phyloP scores from a whole-genome alignment of 1,140 invertebrate species.

The Trichonephila inaurata region DNA sequence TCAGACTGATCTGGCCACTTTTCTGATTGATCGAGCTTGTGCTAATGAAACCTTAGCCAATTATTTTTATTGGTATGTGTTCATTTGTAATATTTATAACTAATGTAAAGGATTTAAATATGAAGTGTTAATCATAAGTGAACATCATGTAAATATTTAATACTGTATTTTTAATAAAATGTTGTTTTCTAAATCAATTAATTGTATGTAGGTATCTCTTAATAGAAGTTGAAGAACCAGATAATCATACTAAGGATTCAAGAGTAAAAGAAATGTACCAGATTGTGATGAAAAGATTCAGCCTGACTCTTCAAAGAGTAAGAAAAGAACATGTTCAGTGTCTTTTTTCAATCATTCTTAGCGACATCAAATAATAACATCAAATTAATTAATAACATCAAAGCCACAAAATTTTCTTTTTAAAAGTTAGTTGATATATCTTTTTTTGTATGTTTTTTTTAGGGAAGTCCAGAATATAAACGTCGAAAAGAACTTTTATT shows the following conservation, averaged over 20 bases:
- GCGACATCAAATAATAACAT: neutral
- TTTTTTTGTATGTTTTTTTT: neutral
- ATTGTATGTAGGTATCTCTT: slow-evolving; percentile 86
- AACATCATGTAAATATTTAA: neutral
- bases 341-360: no score
- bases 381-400: no score
- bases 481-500: slow-evolving; percentile 87
- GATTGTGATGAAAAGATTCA: slow-evolving; percentile 93
- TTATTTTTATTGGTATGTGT: slow-evolving; percentile 94
- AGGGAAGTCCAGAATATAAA: slow-evolving; percentile 86
- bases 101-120: no score
- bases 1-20: slow-evolving; percentile 90
- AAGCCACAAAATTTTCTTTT: neutral
- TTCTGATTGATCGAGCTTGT: slow-evolving; percentile 94
- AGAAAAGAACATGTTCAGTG: neutral
- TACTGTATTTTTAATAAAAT: no score
- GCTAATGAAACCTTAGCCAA: slow-evolving; percentile 94
- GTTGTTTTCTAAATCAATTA: neutral
- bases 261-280: slow-evolving; percentile 91
- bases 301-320: slow-evolving; percentile 82
- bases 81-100: neutral
- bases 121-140: no score
- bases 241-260: slow-evolving; percentile 85
- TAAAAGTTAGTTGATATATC: neutral
- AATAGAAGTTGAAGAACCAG: slow-evolving; percentile 91